Base-by-base conservation (phyloP, 2,888 invertebrate species). In the Parapristionchus giblindavisi region DNA sequence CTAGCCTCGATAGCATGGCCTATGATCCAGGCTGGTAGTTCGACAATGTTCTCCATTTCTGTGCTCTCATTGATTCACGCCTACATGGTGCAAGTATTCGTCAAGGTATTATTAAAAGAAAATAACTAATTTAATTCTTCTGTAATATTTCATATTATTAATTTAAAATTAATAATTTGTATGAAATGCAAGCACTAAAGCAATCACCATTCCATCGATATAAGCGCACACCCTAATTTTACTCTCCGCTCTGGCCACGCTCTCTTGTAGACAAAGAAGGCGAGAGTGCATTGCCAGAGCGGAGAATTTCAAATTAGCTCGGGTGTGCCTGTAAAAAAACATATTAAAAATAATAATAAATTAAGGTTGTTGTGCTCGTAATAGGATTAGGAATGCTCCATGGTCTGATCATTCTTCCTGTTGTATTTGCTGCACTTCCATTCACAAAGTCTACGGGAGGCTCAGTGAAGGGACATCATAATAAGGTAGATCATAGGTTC, bases 1-100 rank as follows among this genome's bases (percentile, higher is more conserved):
- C 80, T 87, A 14, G 79, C 85, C 24, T 85, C 85, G 21, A 87
- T 87, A 73, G 87, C 87, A 8, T 87, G 87, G 87, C 87, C 87
- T 14, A 87, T 87, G 87, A 77, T 83, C 21, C 84, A 87, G 70
- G 85, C 87, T 8, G 87, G 86, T 17, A 78, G 14, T 0, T 87
- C 87, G 14, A 87, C 87, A 0, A 84, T 87, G 78, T 72, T 84
- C 65, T 80, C 84, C 14, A 81, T 83, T 52, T 68, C 77, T 8
- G 83, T 87, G 38, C 77, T 87, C 60, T 83, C 81, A 5, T 58
- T 81, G 21, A 81, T 87, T 11, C 86, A 85, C 56, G 87, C 87
- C 36, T 87, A 87, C 77, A 87, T 87, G 87, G 86, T 87, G 14
- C 86, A 87, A 77, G 83, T 83, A 27, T 83, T 83, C 77, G 83